Evolutionary conservation across 2,888 invertebrate species (phyloP), one percentile per base, ranked within the genome.

Genomic region (Megaustenia siamemsis): DNA sequence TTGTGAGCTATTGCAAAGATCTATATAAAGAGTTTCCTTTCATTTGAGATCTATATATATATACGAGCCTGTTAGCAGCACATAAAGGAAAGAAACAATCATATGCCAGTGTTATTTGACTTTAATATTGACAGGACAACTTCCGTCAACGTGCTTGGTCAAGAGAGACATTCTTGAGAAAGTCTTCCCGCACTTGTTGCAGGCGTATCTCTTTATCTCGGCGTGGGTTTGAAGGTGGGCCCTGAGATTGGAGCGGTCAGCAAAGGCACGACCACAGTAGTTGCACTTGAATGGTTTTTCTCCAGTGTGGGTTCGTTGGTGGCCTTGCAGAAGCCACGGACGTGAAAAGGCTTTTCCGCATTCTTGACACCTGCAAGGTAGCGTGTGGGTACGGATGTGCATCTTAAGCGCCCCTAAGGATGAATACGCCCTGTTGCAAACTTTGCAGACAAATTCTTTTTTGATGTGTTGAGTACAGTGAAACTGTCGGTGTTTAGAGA

Each of bases 191-290:
- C 99, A 99, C 38, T 96, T 96, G 24, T 96, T 95, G 94, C 99
- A 99, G 60, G 97, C 97, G 94, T 99, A 99, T 94, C 98, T 98
- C 95, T 99, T 99, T 1, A 99, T 97, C 92, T 98, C 98, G 18
- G 98, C 98, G 94, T 99, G 99, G 1, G 99, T 99, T 94, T 99
- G 99, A 82, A 98, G 96, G 94, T 99, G 99, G 0, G 99, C 99
- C 60, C 99, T 95, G 86, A 99, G 95, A 94, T 99, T 99, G 60
- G 98, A 98, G 85, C 99, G 96, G 94, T 99, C 99, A 32, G 99
- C 99, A 94, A 99, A 99, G 1, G 98, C 98, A 49, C 99, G 96
- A 91, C 97, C 96, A 95, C 99, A 99, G 93, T 98, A 97, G 87
- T 96, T 96, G 94, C 99, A 99, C 83, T 97, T 96, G 95, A 99